phyloP scores from a whole-genome alignment of 2,888 invertebrate genomes.

The Bellardia bayeri region DNA sequence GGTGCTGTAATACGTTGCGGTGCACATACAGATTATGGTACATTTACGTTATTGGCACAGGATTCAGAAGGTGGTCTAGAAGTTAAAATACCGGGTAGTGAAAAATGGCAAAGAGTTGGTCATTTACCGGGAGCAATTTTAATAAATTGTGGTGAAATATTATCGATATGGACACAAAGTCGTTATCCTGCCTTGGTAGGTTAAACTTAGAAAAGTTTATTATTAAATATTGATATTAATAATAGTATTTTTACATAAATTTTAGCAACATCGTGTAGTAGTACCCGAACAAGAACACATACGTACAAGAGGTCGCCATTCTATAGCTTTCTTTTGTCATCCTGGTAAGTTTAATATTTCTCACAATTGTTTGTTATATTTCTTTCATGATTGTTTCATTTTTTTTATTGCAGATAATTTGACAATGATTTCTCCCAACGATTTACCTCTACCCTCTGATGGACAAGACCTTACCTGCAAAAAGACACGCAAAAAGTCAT shows the following conservation, averaged over 20 bases:
- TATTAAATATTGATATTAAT: not conserved
- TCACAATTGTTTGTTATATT: not conserved
- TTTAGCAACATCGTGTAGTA: constrained; percentile 89
- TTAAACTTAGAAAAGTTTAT: not conserved
- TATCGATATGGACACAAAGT: constrained; percentile 90
- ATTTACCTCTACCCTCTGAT: constrained; percentile 81
- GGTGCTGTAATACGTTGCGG: constrained; percentile 86
- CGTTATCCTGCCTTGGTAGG: constrained; percentile 88
- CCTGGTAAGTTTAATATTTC: constrained; percentile 85
- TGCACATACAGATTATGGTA: constrained; percentile 90
- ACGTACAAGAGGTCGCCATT: constrained; percentile 88
- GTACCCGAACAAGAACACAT: constrained; percentile 88
- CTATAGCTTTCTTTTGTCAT: constrained; percentile 91
- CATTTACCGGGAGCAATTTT: constrained; percentile 91
- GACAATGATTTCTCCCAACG: constrained; percentile 84
- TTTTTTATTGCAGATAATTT: constrained; percentile 79
- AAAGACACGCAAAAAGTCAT: constrained; percentile 84
- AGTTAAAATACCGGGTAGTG: constrained; percentile 87
- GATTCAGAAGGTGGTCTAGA: constrained; percentile 90
- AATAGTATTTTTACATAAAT: constrained; percentile 47
- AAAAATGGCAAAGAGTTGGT: constrained; percentile 90
- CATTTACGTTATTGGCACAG: constrained; percentile 90
- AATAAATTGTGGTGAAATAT: constrained; percentile 90
- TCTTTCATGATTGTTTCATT: not conserved
- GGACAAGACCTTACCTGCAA: constrained; percentile 79